Percentiles rank a stretch among this genome's conserved stretches.
These are phyloP conservation scores for Pagrus major DNA, from an alignment of 2,113 vertebrate species.

Conservation along the genomic window DNA sequence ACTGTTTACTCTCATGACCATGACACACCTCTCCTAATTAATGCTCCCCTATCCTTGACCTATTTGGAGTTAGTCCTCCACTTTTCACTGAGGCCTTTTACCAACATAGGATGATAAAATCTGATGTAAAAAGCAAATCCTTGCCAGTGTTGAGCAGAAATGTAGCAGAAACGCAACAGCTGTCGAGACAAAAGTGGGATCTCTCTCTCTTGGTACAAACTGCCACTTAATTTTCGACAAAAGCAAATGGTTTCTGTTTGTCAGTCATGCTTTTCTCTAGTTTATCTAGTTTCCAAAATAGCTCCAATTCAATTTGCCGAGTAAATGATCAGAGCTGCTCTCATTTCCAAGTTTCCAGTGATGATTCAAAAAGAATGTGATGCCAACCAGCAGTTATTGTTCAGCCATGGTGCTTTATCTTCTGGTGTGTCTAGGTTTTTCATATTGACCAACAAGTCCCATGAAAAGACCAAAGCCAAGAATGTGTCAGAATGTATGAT, in stretches of 20 bases:
- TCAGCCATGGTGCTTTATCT: not conserved
- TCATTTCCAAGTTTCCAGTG: not conserved
- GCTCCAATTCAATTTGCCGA: not conserved
- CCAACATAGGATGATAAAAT: not conserved
- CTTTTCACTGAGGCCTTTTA: not conserved
- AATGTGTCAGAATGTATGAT: too few species aligned
- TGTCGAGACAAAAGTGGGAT: not conserved
- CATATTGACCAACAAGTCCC: too few species aligned
- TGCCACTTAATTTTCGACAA: not conserved
- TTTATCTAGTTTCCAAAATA: not conserved
- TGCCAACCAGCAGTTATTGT: not conserved
- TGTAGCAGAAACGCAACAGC: not conserved
- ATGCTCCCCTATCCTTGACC: not conserved
- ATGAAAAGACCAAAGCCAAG: too few species aligned
- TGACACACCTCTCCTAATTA: not conserved
- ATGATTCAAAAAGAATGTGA: not conserved
- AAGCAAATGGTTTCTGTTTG: not conserved
- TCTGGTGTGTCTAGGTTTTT: too few species aligned
- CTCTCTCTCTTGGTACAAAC: not conserved
- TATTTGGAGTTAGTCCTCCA: not conserved
- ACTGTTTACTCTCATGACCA: slow-evolving; percentile 1
- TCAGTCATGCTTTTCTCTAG: not conserved
- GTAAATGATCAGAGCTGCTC: not conserved
- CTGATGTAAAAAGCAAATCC: not conserved
- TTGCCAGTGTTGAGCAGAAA: not conserved